These are phyloP conservation scores for Sebastes oblongus DNA, from an alignment of 2,797 vertebrate genomes.

Conservation along the genomic window DNA sequence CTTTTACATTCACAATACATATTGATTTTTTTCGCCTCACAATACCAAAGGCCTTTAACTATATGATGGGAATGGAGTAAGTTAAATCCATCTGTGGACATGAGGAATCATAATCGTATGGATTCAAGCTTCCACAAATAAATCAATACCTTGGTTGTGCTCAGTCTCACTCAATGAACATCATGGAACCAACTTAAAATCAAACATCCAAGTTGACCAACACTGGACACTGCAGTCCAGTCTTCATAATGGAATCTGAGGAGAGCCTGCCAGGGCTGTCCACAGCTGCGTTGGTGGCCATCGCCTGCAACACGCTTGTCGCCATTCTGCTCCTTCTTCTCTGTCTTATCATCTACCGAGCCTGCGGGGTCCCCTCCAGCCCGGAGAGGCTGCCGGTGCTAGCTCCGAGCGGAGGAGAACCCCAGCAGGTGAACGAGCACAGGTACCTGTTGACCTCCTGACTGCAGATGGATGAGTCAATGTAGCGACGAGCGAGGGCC, in stretches of 20 bases:
- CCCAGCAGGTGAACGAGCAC: constrained; percentile 75
- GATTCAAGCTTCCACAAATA: constrained; percentile 2
- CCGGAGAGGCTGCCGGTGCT: constrained; percentile 80
- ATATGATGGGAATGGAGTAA: neutral
- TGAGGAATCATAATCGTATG: neutral
- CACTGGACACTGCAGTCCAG: neutral
- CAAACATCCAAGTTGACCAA: neutral
- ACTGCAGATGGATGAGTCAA: constrained; percentile 52
- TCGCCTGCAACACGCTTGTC: constrained; percentile 81
- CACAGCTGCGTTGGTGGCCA: constrained; percentile 83
- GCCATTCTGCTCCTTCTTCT: constrained; percentile 83
- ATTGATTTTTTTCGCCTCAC: neutral
- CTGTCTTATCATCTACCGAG: constrained; percentile 80
- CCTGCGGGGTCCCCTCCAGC: constrained; percentile 83
- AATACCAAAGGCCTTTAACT: neutral
- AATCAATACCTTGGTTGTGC: neutral
- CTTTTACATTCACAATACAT: neutral
- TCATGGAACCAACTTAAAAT: constrained; percentile 22
- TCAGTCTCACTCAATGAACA: neutral
- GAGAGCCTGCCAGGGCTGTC: constrained; percentile 66
- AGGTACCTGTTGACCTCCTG: constrained; percentile 82
- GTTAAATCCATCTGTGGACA: neutral
- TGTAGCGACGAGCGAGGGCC: constrained; percentile 24
- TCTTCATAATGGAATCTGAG: constrained; percentile 71
- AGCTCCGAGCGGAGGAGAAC: constrained; percentile 51